Percentiles rank a stretch among this genome's conserved stretches.
phyloP scores from a whole-genome alignment of 2,113 vertebrate species.

The Pollimyrus isidori region DNA sequence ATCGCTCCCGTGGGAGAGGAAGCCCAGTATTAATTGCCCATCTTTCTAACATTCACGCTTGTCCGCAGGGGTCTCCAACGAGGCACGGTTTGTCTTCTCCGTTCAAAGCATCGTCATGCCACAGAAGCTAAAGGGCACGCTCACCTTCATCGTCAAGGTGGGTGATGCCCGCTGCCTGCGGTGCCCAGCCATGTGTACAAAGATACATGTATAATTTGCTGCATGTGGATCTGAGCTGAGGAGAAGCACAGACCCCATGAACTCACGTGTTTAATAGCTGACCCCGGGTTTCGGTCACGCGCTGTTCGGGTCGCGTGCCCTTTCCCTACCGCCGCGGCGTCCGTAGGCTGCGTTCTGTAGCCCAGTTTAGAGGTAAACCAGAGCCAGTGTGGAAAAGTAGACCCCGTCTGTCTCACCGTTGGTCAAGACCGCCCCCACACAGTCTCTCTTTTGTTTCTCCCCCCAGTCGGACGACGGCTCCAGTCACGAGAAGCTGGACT shows the following conservation, averaged over 20 bases:
- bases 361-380: neutral
- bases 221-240: neutral
- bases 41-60: neutral
- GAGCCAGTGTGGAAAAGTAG: neutral
- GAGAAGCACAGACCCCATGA: neutral
- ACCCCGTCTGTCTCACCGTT: neutral
- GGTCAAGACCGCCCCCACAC: neutral
- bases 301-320: neutral
- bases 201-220: neutral
- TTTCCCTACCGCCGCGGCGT: neutral
- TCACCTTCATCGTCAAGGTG: conserved; percentile 97
- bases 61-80: conserved; percentile 82
- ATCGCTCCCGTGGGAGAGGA: neutral
- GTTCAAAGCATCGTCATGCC: conserved; percentile 91
- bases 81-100: conserved; percentile 89
- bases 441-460: conserved; percentile 7
- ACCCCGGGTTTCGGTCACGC: neutral
- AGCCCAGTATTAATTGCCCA: too few species aligned
- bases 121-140: conserved; percentile 97
- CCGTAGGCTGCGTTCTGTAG: neutral
- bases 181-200: neutral
- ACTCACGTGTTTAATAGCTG: neutral
- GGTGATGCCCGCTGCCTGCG: conserved; percentile 7
- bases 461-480: conserved; percentile 83
- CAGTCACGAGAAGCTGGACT: conserved; percentile 97